Evolutionary conservation across 2,888 invertebrate species (phyloP).

Genomic region (Ganaspis brasiliensis): DNA sequence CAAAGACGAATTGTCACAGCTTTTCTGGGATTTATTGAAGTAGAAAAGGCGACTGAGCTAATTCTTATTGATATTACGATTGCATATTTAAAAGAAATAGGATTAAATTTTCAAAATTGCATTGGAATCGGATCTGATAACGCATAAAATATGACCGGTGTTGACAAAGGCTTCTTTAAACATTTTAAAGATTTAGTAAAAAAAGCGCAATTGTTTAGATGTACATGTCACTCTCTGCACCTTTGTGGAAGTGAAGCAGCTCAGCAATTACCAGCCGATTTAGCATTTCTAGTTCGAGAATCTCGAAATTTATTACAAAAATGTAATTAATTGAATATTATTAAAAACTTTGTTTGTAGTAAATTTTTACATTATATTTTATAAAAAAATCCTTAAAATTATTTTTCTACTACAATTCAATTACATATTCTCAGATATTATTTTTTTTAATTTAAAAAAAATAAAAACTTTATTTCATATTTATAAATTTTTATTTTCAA

Average conservation of each 20-base stretch:
- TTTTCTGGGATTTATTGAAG: slow-evolving; percentile 58
- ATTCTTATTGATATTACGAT: slow-evolving; percentile 49
- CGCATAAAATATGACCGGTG: slow-evolving; percentile 13
- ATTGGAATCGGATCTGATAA: slow-evolving; percentile 58
- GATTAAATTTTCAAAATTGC: slow-evolving; percentile 54
- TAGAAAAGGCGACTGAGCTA: slow-evolving; percentile 55
- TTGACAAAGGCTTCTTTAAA: slow-evolving; percentile 13
- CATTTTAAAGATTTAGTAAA: slow-evolving; percentile 54
- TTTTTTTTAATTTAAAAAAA: no score
- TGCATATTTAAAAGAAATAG: slow-evolving; percentile 45
- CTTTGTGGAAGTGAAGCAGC: slow-evolving; percentile 61
- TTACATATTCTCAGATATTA: no score
- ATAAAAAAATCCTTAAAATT: no score
- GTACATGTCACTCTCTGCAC: slow-evolving; percentile 62
- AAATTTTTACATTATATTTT: no score
- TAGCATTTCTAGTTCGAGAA: no score
- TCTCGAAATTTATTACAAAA: no score
- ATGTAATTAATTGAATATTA: no score
- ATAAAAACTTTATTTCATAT: no score
- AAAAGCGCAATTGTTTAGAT: slow-evolving; percentile 55
- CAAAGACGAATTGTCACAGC: slow-evolving; percentile 49
- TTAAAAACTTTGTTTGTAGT: no score
- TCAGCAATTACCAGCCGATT: slow-evolving; percentile 51
- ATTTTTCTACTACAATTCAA: no score
- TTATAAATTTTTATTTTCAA: no score